Conservation (phyloP, 2,797 vertebrate genomes). For the Hephaestus fuliginosus region DNA sequence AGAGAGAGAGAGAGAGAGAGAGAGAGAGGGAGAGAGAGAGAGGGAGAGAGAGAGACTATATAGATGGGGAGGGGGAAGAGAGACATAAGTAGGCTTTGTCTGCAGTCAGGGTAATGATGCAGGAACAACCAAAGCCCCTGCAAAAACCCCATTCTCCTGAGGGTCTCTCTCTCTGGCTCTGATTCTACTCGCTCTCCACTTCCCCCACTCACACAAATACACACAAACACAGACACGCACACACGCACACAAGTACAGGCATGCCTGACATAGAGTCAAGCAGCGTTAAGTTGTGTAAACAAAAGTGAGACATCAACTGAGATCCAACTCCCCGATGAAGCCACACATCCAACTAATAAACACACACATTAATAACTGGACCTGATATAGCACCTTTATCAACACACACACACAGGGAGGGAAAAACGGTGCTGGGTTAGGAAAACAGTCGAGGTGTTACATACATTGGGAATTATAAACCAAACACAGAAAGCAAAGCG, state of each 20-base stretch:
- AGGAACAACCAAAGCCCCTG: conserved; percentile 86
- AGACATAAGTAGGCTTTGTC: conserved; percentile 81
- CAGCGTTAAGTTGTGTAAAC: conserved; percentile 87
- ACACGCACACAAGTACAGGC: conserved; percentile 36
- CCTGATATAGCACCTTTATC: conserved; percentile 48
- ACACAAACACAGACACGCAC: conserved; percentile 20
- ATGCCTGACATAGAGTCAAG: conserved; percentile 84
- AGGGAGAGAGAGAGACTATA: conserved; percentile 72
- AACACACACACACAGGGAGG: conserved; percentile 12
- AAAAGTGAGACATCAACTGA: conserved; percentile 89
- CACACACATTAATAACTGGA: conserved; percentile 73
- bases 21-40: conserved; percentile 75
- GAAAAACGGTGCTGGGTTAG: conserved; percentile 16
- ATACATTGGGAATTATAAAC: conserved; percentile 14
- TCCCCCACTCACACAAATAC: conserved; percentile 12
- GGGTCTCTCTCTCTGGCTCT: conserved; percentile 74
- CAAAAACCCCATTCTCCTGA: conserved; percentile 87
- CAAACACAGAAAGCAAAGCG: neutral
- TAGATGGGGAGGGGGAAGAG: conserved; percentile 59
- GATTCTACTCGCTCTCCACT: conserved; percentile 37
- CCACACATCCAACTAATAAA: conserved; percentile 85
- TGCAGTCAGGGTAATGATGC: conserved; percentile 92
- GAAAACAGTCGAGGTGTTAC: neutral
- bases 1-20: conserved; percentile 70
- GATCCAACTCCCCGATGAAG: conserved; percentile 84